Conservation (phyloP, 1,140 invertebrate genomes). For the Drosophila hydei region DNA sequence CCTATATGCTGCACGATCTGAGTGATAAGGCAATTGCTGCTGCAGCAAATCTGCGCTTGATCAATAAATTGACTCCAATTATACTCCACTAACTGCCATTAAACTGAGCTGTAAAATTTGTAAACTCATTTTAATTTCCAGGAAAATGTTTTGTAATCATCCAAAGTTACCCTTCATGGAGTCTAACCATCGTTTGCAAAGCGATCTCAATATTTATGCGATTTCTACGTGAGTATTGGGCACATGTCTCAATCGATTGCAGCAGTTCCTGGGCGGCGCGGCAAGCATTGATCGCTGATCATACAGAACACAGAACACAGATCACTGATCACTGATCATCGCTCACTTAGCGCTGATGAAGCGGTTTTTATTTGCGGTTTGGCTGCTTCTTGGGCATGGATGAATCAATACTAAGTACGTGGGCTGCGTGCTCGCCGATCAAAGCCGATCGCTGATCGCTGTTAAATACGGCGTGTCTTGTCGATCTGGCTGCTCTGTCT, state of each 20-base stretch:
- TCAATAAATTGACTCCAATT: constrained; percentile 25
- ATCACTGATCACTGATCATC: constrained; percentile 21
- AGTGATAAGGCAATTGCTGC: constrained; percentile 33
- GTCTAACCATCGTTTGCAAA: constrained; percentile 39
- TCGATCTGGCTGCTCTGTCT: constrained; percentile 31
- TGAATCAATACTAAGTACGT: constrained; percentile 39
- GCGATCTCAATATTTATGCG: constrained; percentile 57
- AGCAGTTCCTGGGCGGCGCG: constrained; percentile 66
- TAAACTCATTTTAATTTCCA: constrained; percentile 42
- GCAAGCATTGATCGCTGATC: constrained; percentile 12
- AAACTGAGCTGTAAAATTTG: constrained; percentile 9
- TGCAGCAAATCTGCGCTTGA: constrained; percentile 17
- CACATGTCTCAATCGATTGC: constrained; percentile 58
- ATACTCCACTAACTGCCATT: neutral
- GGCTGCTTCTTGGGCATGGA: constrained; percentile 24
- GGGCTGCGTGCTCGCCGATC: constrained; percentile 1
- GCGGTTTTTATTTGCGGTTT: constrained; percentile 36
- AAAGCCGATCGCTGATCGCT: constrained; percentile 26
- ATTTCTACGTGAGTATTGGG: constrained; percentile 57
- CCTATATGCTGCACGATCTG: constrained; percentile 38
- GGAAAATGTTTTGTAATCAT: constrained; percentile 36
- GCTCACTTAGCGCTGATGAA: neutral
- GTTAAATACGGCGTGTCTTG: constrained; percentile 45
- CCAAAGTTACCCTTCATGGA: constrained; percentile 2
- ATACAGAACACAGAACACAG: neutral